A percentile compares a stretch with the other conserved stretches of the same genome.
Evolutionary conservation across 2,888 invertebrate genomes (phyloP).

Genomic region (Pyrrhosoma nymphula): DNA sequence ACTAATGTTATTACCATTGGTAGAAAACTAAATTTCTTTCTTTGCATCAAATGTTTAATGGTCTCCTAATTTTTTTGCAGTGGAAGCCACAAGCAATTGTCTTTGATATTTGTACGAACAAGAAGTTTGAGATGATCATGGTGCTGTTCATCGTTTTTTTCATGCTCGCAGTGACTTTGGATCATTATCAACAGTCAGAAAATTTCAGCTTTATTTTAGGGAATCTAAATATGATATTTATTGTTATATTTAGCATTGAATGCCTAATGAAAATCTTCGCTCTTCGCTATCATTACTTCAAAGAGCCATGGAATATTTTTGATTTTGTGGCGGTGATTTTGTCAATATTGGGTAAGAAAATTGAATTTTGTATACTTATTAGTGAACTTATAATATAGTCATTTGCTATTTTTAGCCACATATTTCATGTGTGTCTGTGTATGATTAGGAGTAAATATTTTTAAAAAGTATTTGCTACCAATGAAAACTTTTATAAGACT

Average conservation of each 20-base stretch:
- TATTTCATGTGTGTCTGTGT: no score
- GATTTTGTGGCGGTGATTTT: conserved; percentile 99
- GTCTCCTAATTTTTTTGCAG: conserved; percentile 81
- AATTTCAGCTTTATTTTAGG: conserved; percentile 92
- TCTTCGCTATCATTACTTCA: conserved; percentile 98
- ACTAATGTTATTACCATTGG: conserved; percentile 73
- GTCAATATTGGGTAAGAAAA: conserved; percentile 94
- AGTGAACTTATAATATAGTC: no score
- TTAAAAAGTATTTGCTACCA: no score
- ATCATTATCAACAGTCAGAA: conserved; percentile 94
- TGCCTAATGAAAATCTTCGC: conserved; percentile 99
- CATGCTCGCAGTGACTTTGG: conserved; percentile 99
- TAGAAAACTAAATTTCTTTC: neutral
- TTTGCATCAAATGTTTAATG: neutral
- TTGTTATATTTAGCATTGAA: conserved; percentile 98
- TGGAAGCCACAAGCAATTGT: conserved; percentile 97
- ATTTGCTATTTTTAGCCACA: no score
- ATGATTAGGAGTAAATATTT: no score
- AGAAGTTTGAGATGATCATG: conserved; percentile 99
- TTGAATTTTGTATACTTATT: neutral
- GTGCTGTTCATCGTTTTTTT: conserved; percentile 99
- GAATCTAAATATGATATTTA: conserved; percentile 97
- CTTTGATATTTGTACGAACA: conserved; percentile 98
- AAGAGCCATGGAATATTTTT: conserved; percentile 99
- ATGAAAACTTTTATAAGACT: no score